Evolutionary conservation across 2,888 invertebrate species (phyloP).

Genomic region (Tipula vernalis): DNA sequence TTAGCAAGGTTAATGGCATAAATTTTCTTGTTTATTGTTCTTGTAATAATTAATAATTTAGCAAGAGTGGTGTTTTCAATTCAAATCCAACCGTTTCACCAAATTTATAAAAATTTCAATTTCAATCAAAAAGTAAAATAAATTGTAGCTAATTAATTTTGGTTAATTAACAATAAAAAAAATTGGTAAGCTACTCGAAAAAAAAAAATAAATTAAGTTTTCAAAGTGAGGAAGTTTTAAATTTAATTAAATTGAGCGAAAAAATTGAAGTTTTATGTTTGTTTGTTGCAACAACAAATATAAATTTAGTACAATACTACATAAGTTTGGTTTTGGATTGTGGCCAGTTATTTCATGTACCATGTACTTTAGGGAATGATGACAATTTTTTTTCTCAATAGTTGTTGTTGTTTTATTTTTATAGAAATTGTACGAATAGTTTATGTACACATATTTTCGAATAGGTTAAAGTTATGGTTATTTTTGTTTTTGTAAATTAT

Average conservation of each 20-base stretch:
- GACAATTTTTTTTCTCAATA: neutral
- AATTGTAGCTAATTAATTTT: neutral
- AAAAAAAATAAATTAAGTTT: neutral
- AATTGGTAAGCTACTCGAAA: neutral
- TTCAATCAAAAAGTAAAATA: neutral
- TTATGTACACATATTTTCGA: neutral
- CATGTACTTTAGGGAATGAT: neutral
- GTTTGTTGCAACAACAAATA: neutral
- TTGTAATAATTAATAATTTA: neutral
- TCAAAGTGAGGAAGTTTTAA: neutral
- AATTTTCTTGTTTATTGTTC: neutral
- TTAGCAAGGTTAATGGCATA: neutral
- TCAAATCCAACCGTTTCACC: neutral
- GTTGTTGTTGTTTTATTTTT: neutral
- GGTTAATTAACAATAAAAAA: neutral
- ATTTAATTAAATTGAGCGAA: neutral
- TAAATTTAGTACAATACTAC: neutral
- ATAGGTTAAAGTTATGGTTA: neutral
- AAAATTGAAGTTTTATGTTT: neutral
- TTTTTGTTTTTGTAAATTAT: neutral
- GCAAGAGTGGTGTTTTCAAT: neutral
- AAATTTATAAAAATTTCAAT: neutral
- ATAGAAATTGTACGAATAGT: neutral
- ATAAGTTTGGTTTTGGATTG: neutral
- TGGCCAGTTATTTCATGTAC: neutral